Percentiles rank a stretch among this genome's conserved stretches.
Evolutionary conservation across 1,140 invertebrate genomes (phyloP).

Genomic region (Neelides sp.): DNA sequence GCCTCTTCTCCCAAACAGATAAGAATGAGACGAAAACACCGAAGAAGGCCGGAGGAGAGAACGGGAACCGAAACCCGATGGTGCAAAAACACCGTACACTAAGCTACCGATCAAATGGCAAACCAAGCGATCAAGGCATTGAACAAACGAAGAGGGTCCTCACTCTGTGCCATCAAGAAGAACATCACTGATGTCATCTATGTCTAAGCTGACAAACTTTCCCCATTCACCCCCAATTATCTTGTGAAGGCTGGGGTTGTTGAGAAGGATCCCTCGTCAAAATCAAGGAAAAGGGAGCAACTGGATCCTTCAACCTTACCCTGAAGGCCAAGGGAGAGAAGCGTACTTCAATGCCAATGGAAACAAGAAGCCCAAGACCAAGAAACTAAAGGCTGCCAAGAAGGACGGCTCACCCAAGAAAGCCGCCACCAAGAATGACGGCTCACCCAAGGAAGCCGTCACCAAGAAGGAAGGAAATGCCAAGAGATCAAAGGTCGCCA

Average conservation of each 20-base stretch:
- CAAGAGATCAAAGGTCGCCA: too few species aligned
- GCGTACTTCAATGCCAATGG: constrained; percentile 29
- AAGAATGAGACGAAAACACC: too few species aligned
- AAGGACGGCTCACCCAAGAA: too few species aligned
- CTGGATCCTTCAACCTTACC: constrained; percentile 46
- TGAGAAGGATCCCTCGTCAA: constrained; percentile 43
- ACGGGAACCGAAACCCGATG: too few species aligned
- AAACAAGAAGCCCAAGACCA: constrained; percentile 28
- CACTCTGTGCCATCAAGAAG: constrained; percentile 50
- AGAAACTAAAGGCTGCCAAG: too few species aligned
- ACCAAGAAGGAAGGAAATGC: too few species aligned
- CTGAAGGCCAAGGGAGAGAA: constrained; percentile 22
- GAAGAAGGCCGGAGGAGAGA: too few species aligned
- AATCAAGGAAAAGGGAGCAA: constrained; percentile 49
- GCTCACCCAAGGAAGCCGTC: too few species aligned
- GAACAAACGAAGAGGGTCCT: constrained; percentile 48
- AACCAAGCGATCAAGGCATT: constrained; percentile 45
- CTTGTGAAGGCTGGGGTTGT: constrained; percentile 45
- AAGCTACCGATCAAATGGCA: too few species aligned
- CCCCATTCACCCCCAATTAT: constrained; percentile 49
- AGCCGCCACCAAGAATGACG: too few species aligned
- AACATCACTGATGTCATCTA: constrained; percentile 47
- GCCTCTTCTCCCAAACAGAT: too few species aligned
- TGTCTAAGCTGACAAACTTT: constrained; percentile 44
- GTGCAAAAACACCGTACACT: too few species aligned